Evolutionary conservation across 2,113 vertebrate species (phyloP).

Genomic region (Gracilinanus agilis): DNA sequence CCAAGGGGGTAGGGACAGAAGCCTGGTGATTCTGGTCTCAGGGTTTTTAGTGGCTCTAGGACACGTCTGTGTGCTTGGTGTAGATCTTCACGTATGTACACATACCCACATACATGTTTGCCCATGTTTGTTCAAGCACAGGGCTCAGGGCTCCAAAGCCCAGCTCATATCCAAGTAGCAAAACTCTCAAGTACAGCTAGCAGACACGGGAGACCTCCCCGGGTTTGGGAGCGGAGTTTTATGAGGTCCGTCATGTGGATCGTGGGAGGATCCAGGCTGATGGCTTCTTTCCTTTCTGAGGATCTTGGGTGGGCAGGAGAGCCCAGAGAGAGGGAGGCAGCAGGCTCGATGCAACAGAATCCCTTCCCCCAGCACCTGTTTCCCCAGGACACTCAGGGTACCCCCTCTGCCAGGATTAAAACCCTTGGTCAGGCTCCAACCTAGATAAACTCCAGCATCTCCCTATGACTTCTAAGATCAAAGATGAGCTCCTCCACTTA

Average conservation of each 20-base stretch:
- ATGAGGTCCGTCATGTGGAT: not conserved
- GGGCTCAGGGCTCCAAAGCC: constrained; percentile 23
- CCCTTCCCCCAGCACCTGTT: not conserved
- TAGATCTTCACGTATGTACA: not conserved
- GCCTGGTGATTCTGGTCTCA: not conserved
- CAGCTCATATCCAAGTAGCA: not conserved
- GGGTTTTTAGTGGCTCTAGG: not conserved
- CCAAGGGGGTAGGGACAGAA: not conserved
- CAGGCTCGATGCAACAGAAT: not conserved
- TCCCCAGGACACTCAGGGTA: not conserved
- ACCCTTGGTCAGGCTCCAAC: not conserved
- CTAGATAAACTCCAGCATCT: not conserved
- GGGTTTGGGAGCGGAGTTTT: not conserved
- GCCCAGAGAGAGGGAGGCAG: not conserved
- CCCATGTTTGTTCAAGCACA: not conserved
- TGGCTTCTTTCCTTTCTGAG: not conserved
- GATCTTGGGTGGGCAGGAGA: not conserved
- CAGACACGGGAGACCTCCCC: not conserved
- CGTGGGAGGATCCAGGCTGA: not conserved
- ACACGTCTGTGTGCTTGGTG: not conserved
- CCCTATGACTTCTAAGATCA: not conserved
- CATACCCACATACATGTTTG: not conserved
- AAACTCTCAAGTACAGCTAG: not conserved
- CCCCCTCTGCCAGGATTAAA: not conserved
- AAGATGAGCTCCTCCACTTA: not conserved